Percentiles rank a stretch among this genome's conserved stretches.
Evolutionary conservation across 2,888 invertebrate species (phyloP).

Genomic region (Sphaeridia pumilis): DNA sequence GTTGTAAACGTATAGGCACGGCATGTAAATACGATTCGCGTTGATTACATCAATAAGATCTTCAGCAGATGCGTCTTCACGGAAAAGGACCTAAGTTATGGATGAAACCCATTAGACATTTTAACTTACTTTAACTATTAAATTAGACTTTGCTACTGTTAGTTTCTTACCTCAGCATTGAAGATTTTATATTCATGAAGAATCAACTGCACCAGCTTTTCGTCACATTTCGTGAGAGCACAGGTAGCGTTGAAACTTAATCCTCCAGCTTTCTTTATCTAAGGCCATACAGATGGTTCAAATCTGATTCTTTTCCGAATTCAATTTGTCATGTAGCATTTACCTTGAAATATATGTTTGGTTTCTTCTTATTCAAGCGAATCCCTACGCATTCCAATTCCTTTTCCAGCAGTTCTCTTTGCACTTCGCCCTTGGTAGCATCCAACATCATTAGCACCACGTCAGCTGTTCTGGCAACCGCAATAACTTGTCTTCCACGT

Average conservation of each 20-base stretch:
- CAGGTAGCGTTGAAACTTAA: conserved; percentile 94
- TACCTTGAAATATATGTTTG: conserved; percentile 97
- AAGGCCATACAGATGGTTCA: conserved; percentile 36
- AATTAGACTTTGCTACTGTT: no score
- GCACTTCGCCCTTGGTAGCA: conserved; percentile 95
- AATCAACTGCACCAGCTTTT: conserved; percentile 95
- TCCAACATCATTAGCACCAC: conserved; percentile 98
- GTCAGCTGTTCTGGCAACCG: conserved; percentile 96
- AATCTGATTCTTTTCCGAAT: no score
- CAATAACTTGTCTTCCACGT: conserved; percentile 56
- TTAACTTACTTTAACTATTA: no score
- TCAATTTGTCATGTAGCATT: no score
- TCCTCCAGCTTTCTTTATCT: conserved; percentile 91
- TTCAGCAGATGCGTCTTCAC: conserved; percentile 90
- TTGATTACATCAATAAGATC: conserved; percentile 97
- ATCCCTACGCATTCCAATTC: conserved; percentile 98
- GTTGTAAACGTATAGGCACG: conserved; percentile 97
- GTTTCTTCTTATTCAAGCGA: conserved; percentile 83
- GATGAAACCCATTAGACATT: no score
- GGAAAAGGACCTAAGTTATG: conserved; percentile 71
- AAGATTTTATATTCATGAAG: conserved; percentile 97
- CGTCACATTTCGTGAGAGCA: conserved; percentile 80
- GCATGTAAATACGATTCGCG: conserved; percentile 88
- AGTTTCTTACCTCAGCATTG: conserved; percentile 61
- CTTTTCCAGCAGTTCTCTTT: conserved; percentile 75